phyloP scores from a whole-genome alignment of 2,113 vertebrate species.

The Eulemur macaco region DNA sequence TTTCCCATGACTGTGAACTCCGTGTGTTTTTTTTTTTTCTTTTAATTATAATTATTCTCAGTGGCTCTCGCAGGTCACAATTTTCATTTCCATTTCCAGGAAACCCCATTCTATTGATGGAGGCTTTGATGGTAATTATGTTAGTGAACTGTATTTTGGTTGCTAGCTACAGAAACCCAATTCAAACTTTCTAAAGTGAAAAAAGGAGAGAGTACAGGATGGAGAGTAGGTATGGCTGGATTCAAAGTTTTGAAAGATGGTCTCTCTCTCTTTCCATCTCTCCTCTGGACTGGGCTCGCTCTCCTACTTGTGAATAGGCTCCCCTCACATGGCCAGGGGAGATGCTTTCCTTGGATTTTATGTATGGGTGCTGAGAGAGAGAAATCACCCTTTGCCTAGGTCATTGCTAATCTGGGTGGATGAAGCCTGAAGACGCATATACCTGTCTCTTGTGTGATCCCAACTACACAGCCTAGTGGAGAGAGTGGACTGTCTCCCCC shows the following conservation, averaged over 20 bases:
- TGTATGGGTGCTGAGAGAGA: neutral
- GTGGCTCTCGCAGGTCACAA: neutral
- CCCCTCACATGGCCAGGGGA: too few relatives aligned
- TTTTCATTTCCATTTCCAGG: neutral
- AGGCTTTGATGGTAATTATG: neutral
- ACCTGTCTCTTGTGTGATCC: neutral
- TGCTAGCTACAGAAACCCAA: neutral
- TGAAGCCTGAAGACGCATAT: neutral
- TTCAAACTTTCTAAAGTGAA: neutral
- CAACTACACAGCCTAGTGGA: neutral
- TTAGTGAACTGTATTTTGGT: neutral
- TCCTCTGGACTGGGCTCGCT: neutral
- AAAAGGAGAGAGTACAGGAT: neutral
- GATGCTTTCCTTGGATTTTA: neutral
- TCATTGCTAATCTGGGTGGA: neutral
- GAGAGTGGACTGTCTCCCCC: neutral
- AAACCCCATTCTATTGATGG: neutral
- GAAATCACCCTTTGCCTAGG: neutral
- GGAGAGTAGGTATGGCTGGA: neutral
- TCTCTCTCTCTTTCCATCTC: neutral
- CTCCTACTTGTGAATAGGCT: neutral
- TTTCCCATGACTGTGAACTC: neutral
- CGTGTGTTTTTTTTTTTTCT: neutral
- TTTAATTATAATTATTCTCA: neutral
- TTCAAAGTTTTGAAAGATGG: neutral